Base-by-base conservation (phyloP, 2,797 vertebrate species). In the Sebastes ruberrimus region DNA sequence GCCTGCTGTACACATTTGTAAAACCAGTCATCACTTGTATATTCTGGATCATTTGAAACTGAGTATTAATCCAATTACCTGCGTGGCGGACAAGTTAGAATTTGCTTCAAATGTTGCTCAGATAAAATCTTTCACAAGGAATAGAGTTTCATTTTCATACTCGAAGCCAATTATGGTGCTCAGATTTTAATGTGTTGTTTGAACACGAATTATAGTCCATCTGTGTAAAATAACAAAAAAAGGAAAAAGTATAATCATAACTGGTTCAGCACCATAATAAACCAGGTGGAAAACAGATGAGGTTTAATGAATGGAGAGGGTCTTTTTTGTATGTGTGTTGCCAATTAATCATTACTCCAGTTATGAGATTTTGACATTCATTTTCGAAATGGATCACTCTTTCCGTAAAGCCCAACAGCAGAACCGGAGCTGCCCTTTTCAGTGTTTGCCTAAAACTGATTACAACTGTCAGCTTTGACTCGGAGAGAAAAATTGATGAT, bases 271-370 rank as follows among this genome's bases (percentile, higher is more conserved):
- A 55, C 46, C 61, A 73, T 11, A 61, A 71, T 53, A 80, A 85
- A 76, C 32, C 71, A 65, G 73, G 28, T 74, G 77, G 69, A 82
- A 87, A 81, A 66, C 22, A 25, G 35, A 69, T 80, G 71, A 46
- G 7, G 4, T 7, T 49, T 55, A 74, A 81, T 76, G 61, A 81
- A 69, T 52, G 65, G 30, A 73, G 73, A 60, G 23, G 8, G 74
- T 53, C 14, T 76, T 74, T 83, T 77, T 27, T 53, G 18, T 64
- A 42, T 62, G 61, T 52, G 13, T 55, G 13, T 69, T 86, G 59
- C 63, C 55, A 69, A 55, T 77, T 62, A 55, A 63, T 82, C 69
- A 69, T 76, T 52, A 42, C 27, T 71, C n/a, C 20, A n/a, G 72
- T 66, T 53, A 55, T 49, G 35, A 59, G 62, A 76, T 79, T 72